Evolutionary conservation across 2,113 vertebrate genomes (phyloP).

Genomic region (cattle (Bos taurus)): DNA sequence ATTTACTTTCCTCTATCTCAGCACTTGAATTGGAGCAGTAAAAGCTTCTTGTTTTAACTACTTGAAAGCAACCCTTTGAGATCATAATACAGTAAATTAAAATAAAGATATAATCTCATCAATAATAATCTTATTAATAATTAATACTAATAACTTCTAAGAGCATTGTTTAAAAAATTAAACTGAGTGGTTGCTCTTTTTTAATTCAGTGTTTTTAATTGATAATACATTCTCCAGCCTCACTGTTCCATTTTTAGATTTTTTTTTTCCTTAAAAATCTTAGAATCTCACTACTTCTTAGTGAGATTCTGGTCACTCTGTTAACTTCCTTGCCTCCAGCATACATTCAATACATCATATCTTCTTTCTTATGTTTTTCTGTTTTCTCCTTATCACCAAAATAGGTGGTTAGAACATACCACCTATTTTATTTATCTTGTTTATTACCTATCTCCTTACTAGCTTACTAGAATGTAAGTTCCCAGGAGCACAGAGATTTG

Average conservation of each 20-base stretch:
- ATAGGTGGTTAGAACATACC: background rate
- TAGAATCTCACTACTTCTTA: background rate
- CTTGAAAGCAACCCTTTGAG: background rate
- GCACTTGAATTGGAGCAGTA: background rate
- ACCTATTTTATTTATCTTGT: background rate
- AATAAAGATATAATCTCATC: background rate
- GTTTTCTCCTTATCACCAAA: background rate
- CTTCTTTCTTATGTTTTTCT: background rate
- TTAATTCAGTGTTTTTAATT: background rate
- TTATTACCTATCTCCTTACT: background rate
- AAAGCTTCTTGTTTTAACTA: background rate
- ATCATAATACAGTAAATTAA: background rate
- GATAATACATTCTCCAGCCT: background rate
- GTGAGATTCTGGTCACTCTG: background rate
- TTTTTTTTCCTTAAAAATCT: background rate
- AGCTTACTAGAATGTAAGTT: background rate
- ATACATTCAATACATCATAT: background rate
- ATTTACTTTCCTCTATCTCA: background rate
- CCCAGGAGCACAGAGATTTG: background rate
- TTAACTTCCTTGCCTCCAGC: background rate
- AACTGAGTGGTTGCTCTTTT: background rate
- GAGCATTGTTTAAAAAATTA: background rate
- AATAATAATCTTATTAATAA: slow-evolving; percentile 28
- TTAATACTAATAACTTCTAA: background rate
- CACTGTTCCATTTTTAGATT: background rate